A percentile compares a stretch with the other conserved stretches of the same genome.
These are phyloP conservation scores for Sphaeramia orbicularis DNA, from an alignment of 2,797 vertebrate genomes.

Conservation along the genomic window DNA sequence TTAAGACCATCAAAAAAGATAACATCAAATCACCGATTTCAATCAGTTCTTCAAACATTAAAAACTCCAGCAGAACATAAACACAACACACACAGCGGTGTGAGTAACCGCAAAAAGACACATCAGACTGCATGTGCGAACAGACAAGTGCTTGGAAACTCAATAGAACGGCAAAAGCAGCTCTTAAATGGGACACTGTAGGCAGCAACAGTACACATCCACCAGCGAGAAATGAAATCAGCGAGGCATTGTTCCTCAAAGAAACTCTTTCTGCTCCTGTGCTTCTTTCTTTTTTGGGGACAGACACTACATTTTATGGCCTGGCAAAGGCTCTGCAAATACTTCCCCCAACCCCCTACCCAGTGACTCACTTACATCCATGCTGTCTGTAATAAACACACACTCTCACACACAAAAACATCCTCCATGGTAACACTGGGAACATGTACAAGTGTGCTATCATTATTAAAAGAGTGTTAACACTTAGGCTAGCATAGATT, in stretches of 20 bases:
- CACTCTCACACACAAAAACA: conserved; percentile 55
- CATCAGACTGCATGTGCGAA: conserved; percentile 28
- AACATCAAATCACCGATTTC: conserved; percentile 53
- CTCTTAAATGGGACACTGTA: conserved; percentile 54
- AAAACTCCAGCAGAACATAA: conserved; percentile 27
- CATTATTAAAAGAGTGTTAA: conserved; percentile 33
- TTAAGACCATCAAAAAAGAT: conserved; percentile 39
- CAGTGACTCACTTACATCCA: conserved; percentile 64
- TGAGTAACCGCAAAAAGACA: conserved; percentile 29
- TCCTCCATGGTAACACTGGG: conserved; percentile 31
- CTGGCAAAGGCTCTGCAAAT: conserved; percentile 66
- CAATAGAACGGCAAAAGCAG: conserved; percentile 35
- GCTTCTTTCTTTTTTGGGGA: conserved; percentile 61
- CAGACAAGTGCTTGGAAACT: conserved; percentile 35
- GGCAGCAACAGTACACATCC: conserved; percentile 49
- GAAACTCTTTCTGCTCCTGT: conserved; percentile 51
- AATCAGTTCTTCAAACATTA: conserved; percentile 50
- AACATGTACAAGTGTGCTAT: conserved; percentile 22
- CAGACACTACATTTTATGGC: conserved; percentile 68
- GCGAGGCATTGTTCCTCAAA: conserved; percentile 58
- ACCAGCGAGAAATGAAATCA: conserved; percentile 54
- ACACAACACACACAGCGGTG: conserved; percentile 45
- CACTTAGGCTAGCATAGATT: not conserved
- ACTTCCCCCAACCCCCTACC: conserved; percentile 34
- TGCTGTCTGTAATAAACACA: conserved; percentile 62